Conservation (phyloP, 2,797 vertebrate species). For the Eutrigla gurnardus region DNA sequence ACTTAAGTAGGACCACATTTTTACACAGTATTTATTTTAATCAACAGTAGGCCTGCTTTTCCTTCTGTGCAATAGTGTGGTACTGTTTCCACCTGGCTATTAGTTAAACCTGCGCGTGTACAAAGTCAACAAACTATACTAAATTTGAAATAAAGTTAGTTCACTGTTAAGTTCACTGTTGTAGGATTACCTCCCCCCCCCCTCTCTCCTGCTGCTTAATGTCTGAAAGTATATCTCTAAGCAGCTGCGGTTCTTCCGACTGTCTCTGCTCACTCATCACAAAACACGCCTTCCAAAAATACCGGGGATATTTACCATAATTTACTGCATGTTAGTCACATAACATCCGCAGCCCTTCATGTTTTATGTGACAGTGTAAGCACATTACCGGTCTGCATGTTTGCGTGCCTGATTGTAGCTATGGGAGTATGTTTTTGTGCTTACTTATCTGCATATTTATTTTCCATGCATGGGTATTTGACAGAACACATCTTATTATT, state of each 20-base stretch:
- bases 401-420: not conserved
- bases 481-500: not conserved
- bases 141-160: too few relatives aligned
- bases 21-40: not conserved
- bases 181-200: not conserved
- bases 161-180: too few relatives aligned
- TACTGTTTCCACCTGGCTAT: not conserved
- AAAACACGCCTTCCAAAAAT: not conserved
- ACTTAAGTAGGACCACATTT: not conserved
- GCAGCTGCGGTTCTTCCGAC: not conserved
- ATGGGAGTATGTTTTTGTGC: not conserved
- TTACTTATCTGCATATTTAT: not conserved
- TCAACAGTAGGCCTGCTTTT: not conserved
- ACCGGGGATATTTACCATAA: not conserved
- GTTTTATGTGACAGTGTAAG: not conserved
- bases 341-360: not conserved
- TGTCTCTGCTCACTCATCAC: not conserved
- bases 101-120: conserved; percentile 1
- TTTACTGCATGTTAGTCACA: not conserved
- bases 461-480: not conserved
- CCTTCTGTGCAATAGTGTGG: not conserved
- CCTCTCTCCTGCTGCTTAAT: not conserved
- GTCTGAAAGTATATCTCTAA: not conserved
- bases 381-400: not conserved
- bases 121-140: not conserved